These are phyloP conservation scores for Urocyon cinereoargenteus DNA, from an alignment of 2,797 vertebrate genomes.

Conservation along the genomic window DNA sequence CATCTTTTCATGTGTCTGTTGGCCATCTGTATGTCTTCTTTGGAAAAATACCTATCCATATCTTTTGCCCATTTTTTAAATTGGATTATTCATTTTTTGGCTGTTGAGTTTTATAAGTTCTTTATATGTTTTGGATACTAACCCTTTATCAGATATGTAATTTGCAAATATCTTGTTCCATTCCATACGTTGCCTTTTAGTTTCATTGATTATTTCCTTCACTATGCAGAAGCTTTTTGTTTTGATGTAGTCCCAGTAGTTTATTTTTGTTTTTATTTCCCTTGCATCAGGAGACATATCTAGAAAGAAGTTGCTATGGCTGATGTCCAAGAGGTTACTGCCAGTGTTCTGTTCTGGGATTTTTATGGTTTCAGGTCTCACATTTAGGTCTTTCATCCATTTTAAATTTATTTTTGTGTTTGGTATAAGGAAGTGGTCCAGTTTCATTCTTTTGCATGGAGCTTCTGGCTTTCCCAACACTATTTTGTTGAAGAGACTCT, in stretches of 20 bases:
- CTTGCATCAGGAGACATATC: background rate
- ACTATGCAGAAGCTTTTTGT: background rate
- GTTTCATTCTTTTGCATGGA: background rate
- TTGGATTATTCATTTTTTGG: background rate
- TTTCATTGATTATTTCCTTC: background rate
- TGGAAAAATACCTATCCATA: background rate
- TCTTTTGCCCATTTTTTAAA: background rate
- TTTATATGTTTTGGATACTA: background rate
- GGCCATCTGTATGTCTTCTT: background rate
- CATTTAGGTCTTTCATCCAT: background rate
- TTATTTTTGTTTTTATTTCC: background rate
- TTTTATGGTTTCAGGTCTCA: background rate
- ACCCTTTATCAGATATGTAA: background rate
- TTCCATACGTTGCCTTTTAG: background rate
- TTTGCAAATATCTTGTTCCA: background rate
- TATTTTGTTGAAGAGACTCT: background rate
- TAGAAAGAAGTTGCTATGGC: background rate
- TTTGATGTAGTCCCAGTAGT: background rate
- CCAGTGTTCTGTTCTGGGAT: background rate
- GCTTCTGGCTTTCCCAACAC: background rate
- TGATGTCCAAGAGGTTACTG: background rate
- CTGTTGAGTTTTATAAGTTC: background rate
- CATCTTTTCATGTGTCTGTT: background rate
- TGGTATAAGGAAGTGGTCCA: background rate
- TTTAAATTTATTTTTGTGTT: background rate